Evolutionary conservation across 2,797 vertebrate species (phyloP).

Genomic region (Sebastolobus alascanus): DNA sequence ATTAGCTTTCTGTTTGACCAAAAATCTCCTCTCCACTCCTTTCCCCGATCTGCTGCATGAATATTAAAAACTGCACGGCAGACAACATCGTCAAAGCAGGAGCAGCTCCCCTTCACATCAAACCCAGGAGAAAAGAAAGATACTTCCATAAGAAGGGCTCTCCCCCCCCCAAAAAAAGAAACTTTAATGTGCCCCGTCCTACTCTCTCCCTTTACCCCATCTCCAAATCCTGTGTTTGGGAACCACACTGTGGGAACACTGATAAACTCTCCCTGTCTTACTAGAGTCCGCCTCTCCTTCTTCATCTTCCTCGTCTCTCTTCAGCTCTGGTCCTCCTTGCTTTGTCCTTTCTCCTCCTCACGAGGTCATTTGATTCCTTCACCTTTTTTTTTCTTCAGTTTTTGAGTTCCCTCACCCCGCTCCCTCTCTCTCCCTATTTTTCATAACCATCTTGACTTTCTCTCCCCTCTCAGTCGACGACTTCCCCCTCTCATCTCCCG

Average conservation of each 20-base stretch:
- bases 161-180: conserved; percentile 45
- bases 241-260: conserved; percentile 69
- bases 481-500: conserved; percentile 64
- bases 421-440: conserved; percentile 42
- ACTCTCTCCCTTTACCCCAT: conserved; percentile 59
- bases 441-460: conserved; percentile 51
- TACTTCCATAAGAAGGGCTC: conserved; percentile 58
- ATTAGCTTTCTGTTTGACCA: conserved; percentile 86
- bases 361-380: conserved; percentile 62
- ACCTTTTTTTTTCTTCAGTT: conserved; percentile 44
- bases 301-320: conserved; percentile 42
- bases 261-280: conserved; percentile 73
- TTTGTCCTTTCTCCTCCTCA: conserved; percentile 68
- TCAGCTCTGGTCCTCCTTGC: conserved; percentile 55
- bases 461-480: conserved; percentile 44
- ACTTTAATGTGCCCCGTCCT: conserved; percentile 72
- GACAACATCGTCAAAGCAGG: conserved; percentile 79
- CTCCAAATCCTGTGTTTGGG: conserved; percentile 71
- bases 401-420: conserved; percentile 46
- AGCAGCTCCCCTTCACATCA: conserved; percentile 75
- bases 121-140: conserved; percentile 71
- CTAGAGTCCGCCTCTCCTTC: conserved; percentile 40
- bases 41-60: conserved; percentile 77
- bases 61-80: conserved; percentile 80
- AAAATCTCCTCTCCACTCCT: conserved; percentile 73